Evolutionary conservation across 2,113 vertebrate genomes (phyloP).

Genomic region (Antechinus flavipes): DNA sequence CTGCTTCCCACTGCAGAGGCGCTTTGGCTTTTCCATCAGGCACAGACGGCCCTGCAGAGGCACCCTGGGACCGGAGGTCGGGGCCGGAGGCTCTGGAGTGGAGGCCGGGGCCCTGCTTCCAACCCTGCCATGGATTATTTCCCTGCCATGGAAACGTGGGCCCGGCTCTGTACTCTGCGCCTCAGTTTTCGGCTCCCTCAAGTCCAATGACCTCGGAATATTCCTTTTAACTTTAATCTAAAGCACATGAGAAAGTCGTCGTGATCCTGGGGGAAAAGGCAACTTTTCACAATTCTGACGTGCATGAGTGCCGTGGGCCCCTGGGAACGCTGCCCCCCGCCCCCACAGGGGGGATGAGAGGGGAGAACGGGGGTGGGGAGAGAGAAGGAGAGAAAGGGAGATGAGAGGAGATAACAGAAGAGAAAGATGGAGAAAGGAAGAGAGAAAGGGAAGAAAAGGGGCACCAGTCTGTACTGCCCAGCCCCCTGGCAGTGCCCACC

Average conservation of each 20-base stretch:
- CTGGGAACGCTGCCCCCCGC: neutral
- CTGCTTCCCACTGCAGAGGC: neutral
- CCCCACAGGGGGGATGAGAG: neutral
- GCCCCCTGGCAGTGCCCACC: neutral
- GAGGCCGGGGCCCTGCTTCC: neutral
- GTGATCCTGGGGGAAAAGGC: too few species aligned
- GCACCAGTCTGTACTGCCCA: neutral
- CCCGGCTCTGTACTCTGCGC: neutral
- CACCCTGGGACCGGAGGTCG: neutral
- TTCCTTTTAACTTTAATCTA: neutral
- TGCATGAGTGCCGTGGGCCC: neutral
- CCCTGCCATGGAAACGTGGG: neutral
- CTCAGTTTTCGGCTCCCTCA: neutral
- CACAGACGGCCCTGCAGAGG: neutral
- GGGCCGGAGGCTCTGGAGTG: neutral
- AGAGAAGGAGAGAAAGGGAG: too few species aligned
- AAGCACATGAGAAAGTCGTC: neutral
- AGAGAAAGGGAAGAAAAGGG: too few species aligned
- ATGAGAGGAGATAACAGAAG: too few species aligned
- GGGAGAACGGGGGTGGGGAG: neutral
- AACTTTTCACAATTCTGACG: neutral
- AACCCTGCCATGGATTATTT: neutral
- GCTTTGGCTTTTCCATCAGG: neutral
- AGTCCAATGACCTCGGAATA: neutral
- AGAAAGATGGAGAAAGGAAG: too few species aligned